These are phyloP conservation scores for Pseudochirops corinnae DNA, from an alignment of 2,797 vertebrate species.

Conservation along the genomic window DNA sequence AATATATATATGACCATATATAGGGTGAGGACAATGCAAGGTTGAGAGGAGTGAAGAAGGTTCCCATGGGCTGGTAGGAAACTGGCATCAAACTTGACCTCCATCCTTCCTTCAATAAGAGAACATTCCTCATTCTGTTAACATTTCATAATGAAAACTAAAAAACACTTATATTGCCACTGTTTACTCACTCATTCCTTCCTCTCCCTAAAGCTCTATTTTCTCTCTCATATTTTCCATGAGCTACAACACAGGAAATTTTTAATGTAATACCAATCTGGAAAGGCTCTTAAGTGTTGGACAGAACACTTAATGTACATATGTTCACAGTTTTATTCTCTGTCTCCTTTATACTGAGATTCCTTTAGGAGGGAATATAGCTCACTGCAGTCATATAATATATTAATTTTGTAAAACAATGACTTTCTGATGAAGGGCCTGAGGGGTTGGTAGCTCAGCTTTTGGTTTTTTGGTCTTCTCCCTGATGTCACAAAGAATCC, in stretches of 20 bases:
- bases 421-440: conserved; percentile 39
- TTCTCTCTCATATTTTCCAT: not conserved
- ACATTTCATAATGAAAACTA: not conserved
- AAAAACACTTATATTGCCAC: not conserved
- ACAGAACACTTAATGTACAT: not conserved
- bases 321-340: not conserved
- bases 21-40: not conserved
- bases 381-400: conserved; percentile 13
- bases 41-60: not conserved
- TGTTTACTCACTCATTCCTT: not conserved
- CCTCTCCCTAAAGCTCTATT: not conserved
- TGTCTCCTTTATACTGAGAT: conserved; percentile 16
- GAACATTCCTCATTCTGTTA: not conserved
- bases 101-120: not conserved
- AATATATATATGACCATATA: not conserved
- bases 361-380: conserved; percentile 62
- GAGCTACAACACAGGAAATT: not conserved
- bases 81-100: not conserved
- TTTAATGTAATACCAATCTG: not conserved
- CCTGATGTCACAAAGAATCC: conserved; percentile 50
- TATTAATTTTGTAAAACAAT: conserved; percentile 68
- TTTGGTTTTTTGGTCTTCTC: conserved; percentile 42
- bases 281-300: not conserved
- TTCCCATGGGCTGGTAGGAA: not conserved
- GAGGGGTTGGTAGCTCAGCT: conserved; percentile 57